phyloP scores from a whole-genome alignment of 2,888 invertebrate genomes.

The Machimus atricapillus region DNA sequence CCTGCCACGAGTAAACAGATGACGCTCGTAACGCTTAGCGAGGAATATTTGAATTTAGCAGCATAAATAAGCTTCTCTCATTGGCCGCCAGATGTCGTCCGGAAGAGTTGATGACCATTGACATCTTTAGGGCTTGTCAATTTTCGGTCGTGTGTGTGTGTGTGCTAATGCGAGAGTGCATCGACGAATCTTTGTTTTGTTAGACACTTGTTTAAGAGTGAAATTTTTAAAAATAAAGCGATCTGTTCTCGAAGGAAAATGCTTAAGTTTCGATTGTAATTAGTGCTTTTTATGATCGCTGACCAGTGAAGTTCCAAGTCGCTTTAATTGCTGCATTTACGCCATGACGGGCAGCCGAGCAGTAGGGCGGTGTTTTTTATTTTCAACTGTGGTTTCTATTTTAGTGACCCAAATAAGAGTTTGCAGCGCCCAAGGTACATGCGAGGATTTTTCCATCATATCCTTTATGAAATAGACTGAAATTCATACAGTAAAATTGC shows the following conservation, averaged over 20 bases:
- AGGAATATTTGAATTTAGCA: not conserved
- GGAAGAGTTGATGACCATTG: not conserved
- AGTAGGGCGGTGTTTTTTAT: slow-evolving; percentile 47
- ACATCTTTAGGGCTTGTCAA: not conserved
- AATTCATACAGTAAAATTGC: slow-evolving; percentile 26
- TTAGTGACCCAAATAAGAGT: slow-evolving; percentile 35
- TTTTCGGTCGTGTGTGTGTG: not conserved
- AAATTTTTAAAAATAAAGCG: slow-evolving; percentile 20
- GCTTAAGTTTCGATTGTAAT: not conserved
- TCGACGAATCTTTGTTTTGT: slow-evolving; percentile 37
- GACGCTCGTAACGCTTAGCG: not conserved
- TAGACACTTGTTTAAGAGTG: slow-evolving; percentile 42
- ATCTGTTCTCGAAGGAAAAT: not conserved
- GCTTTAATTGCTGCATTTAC: slow-evolving; percentile 17
- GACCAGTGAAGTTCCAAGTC: not conserved
- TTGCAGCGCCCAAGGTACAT: slow-evolving; percentile 43
- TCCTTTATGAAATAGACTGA: not conserved
- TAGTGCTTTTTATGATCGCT: slow-evolving; percentile 7
- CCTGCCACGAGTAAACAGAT: not conserved
- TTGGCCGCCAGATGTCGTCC: not conserved
- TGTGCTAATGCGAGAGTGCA: slow-evolving; percentile 7
- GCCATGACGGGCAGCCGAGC: slow-evolving; percentile 46
- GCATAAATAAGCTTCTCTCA: not conserved
- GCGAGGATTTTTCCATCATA: not conserved
- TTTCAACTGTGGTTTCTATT: slow-evolving; percentile 41